Percentiles rank a stretch among this genome's conserved stretches.
Evolutionary conservation across 2,888 invertebrate genomes (phyloP).

Genomic region (Hybos culiciformis): DNA sequence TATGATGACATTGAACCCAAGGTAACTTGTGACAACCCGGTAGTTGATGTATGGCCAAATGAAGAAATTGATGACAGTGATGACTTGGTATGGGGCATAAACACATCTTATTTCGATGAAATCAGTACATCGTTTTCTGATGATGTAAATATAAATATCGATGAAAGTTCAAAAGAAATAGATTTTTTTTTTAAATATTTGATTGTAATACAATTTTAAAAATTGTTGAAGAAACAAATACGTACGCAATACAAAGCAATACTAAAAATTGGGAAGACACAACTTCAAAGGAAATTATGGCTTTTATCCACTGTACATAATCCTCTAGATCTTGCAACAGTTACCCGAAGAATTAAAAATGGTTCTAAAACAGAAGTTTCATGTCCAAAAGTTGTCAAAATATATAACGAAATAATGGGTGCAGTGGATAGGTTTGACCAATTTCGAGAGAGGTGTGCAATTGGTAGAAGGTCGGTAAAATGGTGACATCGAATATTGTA

Average conservation of each 20-base stretch:
- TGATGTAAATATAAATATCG: background rate
- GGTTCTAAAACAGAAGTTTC: constrained; percentile 2
- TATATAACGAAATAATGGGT: constrained; percentile 12
- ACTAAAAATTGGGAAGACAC: background rate
- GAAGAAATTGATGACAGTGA: background rate
- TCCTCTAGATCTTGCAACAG: constrained; percentile 1
- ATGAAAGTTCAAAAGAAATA: background rate
- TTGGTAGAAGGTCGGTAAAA: constrained; percentile 10
- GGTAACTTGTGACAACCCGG: background rate
- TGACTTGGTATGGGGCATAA: background rate
- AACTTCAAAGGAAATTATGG: background rate
- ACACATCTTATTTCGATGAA: background rate
- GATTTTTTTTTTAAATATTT: background rate
- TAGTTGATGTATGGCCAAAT: background rate
- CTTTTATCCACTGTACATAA: background rate
- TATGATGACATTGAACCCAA: background rate
- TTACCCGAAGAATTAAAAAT: constrained; percentile 3
- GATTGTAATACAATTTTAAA: background rate
- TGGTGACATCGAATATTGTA: constrained; percentile 16
- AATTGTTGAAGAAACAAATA: background rate
- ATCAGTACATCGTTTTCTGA: background rate
- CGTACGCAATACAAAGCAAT: background rate
- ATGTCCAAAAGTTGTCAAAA: constrained; percentile 7
- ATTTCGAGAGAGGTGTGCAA: constrained; percentile 7
- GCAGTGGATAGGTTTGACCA: constrained; percentile 11